These are phyloP conservation scores for Pelodiscus sinensis DNA, from an alignment of 2,113 vertebrate genomes.

Conservation along the genomic window DNA sequence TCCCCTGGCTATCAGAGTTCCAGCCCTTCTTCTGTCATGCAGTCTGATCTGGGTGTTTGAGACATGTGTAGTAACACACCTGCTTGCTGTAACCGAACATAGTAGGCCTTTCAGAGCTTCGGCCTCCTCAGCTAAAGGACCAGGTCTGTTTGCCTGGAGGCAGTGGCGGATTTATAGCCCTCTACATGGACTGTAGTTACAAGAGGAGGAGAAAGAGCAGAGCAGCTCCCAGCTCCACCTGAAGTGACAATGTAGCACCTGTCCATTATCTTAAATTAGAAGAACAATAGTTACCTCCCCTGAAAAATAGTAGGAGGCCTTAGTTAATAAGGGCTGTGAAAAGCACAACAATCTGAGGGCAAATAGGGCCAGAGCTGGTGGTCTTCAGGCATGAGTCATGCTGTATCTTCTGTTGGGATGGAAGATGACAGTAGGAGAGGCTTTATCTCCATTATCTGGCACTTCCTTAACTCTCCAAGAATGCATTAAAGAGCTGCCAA, in stretches of 20 bases:
- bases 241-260: too few species aligned
- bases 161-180: background rate
- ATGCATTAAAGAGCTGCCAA: background rate
- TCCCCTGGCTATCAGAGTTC: too few species aligned
- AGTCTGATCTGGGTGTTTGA: too few species aligned
- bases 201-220: background rate
- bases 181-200: background rate
- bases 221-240: too few species aligned
- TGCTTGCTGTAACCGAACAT: too few species aligned
- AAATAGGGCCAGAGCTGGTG: background rate
- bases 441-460: background rate
- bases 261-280: too few species aligned
- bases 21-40: too few species aligned
- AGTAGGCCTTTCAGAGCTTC: background rate
- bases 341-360: background rate
- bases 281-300: too few species aligned
- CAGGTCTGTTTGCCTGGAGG: background rate
- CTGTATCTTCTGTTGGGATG: background rate
- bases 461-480: background rate
- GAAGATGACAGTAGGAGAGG: background rate
- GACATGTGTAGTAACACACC: too few species aligned
- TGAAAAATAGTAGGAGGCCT: too few species aligned
- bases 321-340: too few species aligned
- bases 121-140: fast-evolving
- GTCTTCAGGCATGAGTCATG: background rate